Conservation (phyloP, 2,888 invertebrate genomes). For the Xanthia icteritia region DNA sequence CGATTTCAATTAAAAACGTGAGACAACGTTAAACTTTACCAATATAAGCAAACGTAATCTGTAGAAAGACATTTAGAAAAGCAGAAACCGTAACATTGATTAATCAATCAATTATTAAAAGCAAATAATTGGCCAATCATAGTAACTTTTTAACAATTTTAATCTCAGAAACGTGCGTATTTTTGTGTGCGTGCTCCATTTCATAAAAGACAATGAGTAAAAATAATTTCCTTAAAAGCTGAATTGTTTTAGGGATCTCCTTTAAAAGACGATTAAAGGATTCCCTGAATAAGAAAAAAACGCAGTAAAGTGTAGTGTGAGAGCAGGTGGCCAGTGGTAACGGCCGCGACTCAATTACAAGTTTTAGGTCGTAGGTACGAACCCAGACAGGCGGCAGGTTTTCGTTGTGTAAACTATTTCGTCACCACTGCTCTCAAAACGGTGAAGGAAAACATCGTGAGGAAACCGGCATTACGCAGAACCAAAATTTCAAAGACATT, state of each 20-base stretch:
- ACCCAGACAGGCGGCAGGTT: too few species aligned
- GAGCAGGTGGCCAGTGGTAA: too few species aligned
- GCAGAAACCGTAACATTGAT: slow-evolving; percentile 39
- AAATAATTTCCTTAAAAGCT: background rate
- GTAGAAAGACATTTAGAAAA: slow-evolving; percentile 37
- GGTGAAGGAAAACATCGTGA: too few species aligned
- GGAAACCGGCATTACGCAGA: too few species aligned
- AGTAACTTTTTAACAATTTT: slow-evolving; percentile 27
- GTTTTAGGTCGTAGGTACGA: too few species aligned
- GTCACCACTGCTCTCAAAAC: too few species aligned
- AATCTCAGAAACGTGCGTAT: slow-evolving; percentile 45
- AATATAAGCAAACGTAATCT: slow-evolving; percentile 42
- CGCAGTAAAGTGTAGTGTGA: background rate
- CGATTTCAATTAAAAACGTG: slow-evolving; percentile 30
- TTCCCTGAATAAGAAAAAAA: background rate
- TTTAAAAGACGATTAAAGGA: background rate
- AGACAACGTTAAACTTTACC: slow-evolving; percentile 33
- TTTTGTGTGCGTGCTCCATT: slow-evolving; percentile 37
- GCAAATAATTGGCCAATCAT: slow-evolving; percentile 54
- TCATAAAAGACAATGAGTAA: background rate
- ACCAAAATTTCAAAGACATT: too few species aligned
- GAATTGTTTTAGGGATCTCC: background rate
- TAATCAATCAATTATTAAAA: slow-evolving; percentile 52
- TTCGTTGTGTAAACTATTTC: too few species aligned
- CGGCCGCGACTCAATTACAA: too few species aligned